These are phyloP conservation scores for Marmota flaviventris DNA, from an alignment of 2,113 vertebrate species.

Conservation along the genomic window DNA sequence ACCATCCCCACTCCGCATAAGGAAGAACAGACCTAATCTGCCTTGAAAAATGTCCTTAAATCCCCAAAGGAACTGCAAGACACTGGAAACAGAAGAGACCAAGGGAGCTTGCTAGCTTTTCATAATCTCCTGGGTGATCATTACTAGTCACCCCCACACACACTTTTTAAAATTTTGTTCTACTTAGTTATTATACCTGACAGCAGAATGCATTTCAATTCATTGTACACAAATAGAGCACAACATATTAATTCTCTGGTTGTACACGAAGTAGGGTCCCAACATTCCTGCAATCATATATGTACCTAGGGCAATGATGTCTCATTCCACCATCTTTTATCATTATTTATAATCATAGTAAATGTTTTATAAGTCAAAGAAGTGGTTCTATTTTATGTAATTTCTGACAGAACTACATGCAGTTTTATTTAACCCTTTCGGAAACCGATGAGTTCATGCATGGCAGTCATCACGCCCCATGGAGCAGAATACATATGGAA, in stretches of 20 bases:
- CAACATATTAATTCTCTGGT: no score
- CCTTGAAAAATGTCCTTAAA: constrained; percentile 23
- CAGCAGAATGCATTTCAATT: no score
- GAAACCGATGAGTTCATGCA: constrained; percentile 6
- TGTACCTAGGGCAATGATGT: no score
- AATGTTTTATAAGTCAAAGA: background rate
- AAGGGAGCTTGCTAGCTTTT: background rate
- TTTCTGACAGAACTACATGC: background rate
- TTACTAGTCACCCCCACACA: background rate
- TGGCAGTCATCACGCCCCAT: background rate
- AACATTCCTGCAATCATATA: no score
- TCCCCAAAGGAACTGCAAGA: background rate
- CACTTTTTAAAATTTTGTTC: no score
- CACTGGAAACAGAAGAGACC: background rate
- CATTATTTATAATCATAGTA: background rate
- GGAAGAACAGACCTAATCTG: background rate
- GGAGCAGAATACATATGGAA: background rate
- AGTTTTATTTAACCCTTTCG: constrained; percentile 1
- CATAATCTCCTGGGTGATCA: background rate
- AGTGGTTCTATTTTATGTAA: background rate
- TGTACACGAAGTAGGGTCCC: no score
- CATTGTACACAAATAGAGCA: no score
- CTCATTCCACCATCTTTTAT: no score
- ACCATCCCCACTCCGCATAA: background rate
- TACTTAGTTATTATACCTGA: no score